Conservation (phyloP, 2,113 vertebrate species). For the Eidolon helvum region DNA sequence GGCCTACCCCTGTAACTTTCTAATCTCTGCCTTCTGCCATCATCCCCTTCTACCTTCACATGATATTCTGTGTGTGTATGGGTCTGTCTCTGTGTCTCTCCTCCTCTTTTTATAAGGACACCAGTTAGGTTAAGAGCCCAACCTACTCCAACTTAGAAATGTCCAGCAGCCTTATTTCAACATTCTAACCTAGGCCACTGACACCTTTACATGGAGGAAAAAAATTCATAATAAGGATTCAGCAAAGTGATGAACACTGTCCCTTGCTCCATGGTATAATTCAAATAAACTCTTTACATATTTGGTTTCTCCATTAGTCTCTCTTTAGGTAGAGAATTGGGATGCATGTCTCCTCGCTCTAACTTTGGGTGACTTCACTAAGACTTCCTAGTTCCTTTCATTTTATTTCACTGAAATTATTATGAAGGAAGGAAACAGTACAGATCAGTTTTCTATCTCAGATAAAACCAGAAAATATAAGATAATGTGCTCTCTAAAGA, state of each 20-base stretch:
- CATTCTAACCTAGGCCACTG: neutral
- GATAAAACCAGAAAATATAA: neutral
- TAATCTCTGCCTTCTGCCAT: neutral
- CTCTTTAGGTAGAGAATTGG: neutral
- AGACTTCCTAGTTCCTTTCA: neutral
- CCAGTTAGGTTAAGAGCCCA: neutral
- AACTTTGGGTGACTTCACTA: neutral
- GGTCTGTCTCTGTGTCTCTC: neutral
- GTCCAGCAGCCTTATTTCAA: neutral
- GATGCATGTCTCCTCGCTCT: neutral
- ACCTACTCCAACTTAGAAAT: neutral
- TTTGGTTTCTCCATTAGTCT: neutral
- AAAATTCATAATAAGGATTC: neutral
- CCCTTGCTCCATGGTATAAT: neutral
- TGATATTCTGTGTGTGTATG: neutral
- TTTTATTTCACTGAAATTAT: constrained; percentile 19
- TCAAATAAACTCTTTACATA: neutral
- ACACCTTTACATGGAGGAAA: neutral
- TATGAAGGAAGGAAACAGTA: neutral
- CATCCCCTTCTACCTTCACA: neutral
- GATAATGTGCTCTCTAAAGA: neutral
- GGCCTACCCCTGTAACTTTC: neutral
- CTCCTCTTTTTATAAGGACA: neutral
- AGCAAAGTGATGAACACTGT: neutral
- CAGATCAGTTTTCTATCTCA: neutral